Percentiles rank a stretch among this genome's conserved stretches.
These are phyloP conservation scores for Semibalanus balanoides DNA, from an alignment of 1,140 invertebrate species.

Conservation along the genomic window DNA sequence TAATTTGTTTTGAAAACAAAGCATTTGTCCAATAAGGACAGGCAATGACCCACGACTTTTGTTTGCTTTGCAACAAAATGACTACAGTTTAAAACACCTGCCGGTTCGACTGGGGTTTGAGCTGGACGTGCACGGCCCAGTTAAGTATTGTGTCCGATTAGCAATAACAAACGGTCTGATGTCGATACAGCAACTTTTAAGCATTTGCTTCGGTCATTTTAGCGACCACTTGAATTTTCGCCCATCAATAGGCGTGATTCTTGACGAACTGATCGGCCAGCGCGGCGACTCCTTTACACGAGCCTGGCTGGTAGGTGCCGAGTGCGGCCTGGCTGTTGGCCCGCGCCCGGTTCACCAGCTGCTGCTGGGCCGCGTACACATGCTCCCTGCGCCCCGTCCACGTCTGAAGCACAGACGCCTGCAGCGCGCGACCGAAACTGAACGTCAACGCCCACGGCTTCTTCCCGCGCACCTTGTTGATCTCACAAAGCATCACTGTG, in stretches of 20 bases:
- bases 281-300: conserved; percentile 60
- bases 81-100: too few relatives aligned
- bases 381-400: conserved; percentile 71
- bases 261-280: conserved; percentile 73
- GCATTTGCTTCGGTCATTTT: too few relatives aligned
- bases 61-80: too few relatives aligned
- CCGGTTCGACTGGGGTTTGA: too few relatives aligned
- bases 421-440: conserved; percentile 74
- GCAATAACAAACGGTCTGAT: too few relatives aligned
- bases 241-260: conserved; percentile 53
- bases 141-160: too few relatives aligned
- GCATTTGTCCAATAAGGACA: too few relatives aligned
- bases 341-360: conserved; percentile 63
- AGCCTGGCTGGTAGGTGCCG: conserved; percentile 75
- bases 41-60: too few relatives aligned
- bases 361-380: conserved; percentile 59
- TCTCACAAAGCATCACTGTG: conserved; percentile 83
- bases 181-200: too few relatives aligned
- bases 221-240: too few relatives aligned
- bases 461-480: conserved; percentile 55
- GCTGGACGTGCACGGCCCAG: too few relatives aligned
- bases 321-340: conserved; percentile 74
- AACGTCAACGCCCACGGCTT: conserved; percentile 94
- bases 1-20: too few relatives aligned
- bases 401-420: conserved; percentile 69